phyloP scores from a whole-genome alignment of 1,140 invertebrate genomes.

The Apis laboriosa region DNA sequence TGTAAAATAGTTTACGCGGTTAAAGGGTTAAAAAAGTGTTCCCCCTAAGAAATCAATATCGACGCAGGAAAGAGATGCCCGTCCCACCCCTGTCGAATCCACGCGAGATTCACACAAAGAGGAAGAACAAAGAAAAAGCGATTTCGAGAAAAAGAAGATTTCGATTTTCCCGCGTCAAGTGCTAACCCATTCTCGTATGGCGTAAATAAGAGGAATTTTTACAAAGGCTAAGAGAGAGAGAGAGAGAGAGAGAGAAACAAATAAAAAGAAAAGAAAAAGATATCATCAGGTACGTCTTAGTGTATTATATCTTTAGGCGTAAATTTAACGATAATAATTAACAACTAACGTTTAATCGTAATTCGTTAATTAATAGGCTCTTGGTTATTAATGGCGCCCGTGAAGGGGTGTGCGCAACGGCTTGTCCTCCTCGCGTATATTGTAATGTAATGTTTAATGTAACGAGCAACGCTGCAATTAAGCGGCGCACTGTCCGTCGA shows the following conservation, averaged over 20 bases:
- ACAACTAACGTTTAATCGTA: slow-evolving; percentile 71
- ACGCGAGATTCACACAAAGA: not conserved
- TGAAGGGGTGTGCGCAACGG: slow-evolving; percentile 20
- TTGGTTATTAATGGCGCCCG: slow-evolving; percentile 40
- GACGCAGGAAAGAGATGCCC: not conserved
- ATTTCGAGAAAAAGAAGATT: not conserved
- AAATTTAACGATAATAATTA: slow-evolving; percentile 75
- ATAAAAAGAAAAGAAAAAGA: slow-evolving; percentile 37
- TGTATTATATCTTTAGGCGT: slow-evolving; percentile 73
- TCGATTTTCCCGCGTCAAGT: slow-evolving; percentile 1
- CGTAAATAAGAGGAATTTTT: slow-evolving; percentile 62
- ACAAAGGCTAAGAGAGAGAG: slow-evolving; percentile 36
- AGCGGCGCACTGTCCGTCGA: not conserved
- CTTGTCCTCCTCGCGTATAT: slow-evolving; percentile 18
- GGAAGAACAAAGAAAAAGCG: not conserved
- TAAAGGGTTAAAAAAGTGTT: not conserved
- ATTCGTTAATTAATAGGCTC: slow-evolving; percentile 61
- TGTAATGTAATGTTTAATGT: no score
- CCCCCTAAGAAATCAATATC: not conserved
- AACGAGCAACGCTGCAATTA: slow-evolving; percentile 12
- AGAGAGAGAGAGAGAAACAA: not conserved
- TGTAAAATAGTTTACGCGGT: not conserved
- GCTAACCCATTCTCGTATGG: slow-evolving; percentile 3
- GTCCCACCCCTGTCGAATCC: slow-evolving; percentile 10
- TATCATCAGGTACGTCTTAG: slow-evolving; percentile 73